Percentiles rank a stretch among this genome's conserved stretches.
phyloP scores from a whole-genome alignment of 2,888 invertebrate species.

The Diaprepes abbreviatus region DNA sequence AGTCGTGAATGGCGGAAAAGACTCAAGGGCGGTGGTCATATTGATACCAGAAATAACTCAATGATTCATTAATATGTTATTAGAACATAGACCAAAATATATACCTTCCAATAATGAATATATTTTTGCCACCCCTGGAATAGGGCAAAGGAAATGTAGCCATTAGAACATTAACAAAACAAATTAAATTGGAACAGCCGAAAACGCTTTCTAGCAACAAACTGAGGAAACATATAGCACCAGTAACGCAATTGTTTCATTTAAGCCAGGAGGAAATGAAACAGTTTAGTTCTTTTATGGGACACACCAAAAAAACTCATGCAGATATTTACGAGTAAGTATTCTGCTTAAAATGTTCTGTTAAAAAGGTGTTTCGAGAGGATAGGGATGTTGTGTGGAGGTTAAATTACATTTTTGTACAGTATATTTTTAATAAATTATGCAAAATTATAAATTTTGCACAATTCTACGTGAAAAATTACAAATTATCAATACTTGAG shows the following conservation, averaged over 20 bases:
- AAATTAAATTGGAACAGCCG: constrained; percentile 51
- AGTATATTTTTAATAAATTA: too few relatives aligned
- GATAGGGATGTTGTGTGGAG: neutral
- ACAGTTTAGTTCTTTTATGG: constrained; percentile 48
- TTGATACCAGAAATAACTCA: constrained; percentile 54
- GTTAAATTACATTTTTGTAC: neutral
- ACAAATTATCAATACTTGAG: too few relatives aligned
- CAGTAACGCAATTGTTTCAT: constrained; percentile 54
- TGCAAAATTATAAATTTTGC: too few relatives aligned
- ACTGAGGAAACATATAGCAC: constrained; percentile 56
- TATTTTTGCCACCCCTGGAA: constrained; percentile 54
- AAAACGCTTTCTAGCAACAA: constrained; percentile 53
- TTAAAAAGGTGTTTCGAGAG: too few relatives aligned
- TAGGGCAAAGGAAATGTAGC: constrained; percentile 57
- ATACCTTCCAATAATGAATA: constrained; percentile 55
- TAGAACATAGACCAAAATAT: constrained; percentile 53
- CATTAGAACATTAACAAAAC: constrained; percentile 51
- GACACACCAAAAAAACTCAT: constrained; percentile 51
- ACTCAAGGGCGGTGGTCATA: constrained; percentile 55
- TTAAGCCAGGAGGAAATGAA: constrained; percentile 48
- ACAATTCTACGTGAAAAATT: too few relatives aligned
- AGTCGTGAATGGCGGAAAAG: constrained; percentile 56
- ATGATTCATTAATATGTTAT: constrained; percentile 45
- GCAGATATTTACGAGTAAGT: constrained; percentile 50
- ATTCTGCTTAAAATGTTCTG: neutral